These are phyloP conservation scores for Mallateleia sp. DNA, from an alignment of 2,888 invertebrate species.

Conservation along the genomic window DNA sequence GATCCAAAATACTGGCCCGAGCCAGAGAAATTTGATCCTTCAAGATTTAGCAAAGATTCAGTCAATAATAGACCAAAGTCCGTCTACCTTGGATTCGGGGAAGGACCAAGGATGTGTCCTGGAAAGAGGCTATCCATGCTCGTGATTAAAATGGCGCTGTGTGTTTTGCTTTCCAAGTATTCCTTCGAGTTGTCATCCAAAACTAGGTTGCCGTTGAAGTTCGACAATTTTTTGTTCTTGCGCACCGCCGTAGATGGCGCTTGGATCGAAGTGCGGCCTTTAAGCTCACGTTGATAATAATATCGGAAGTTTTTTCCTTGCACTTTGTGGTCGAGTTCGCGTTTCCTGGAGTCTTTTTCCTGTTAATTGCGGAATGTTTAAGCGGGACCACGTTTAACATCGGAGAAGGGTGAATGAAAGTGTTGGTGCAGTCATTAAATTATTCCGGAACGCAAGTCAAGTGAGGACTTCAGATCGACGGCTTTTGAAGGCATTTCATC, in stretches of 20 bases:
- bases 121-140: conserved; percentile 73
- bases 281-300: conserved; percentile 23
- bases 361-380: conserved; percentile 70
- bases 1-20: conserved; percentile 82
- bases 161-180: conserved; percentile 6
- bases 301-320: conserved; percentile 30
- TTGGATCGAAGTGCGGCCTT: conserved; percentile 23
- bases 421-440: conserved; percentile 88
- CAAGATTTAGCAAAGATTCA: conserved; percentile 80
- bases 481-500: conserved; percentile 73
- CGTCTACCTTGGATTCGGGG: conserved; percentile 83
- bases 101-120: conserved; percentile 84
- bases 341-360: conserved; percentile 30
- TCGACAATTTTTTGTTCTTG: conserved; percentile 23
- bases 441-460: conserved; percentile 87
- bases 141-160: not conserved
- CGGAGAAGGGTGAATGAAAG: conserved; percentile 79
- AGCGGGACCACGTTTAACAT: conserved; percentile 58
- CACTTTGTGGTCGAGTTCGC: conserved; percentile 45
- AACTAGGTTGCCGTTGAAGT: conserved; percentile 8
- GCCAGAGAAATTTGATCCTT: conserved; percentile 83
- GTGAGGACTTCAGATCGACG: conserved; percentile 71
- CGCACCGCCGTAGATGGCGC: conserved; percentile 14
- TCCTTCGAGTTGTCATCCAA: conserved; percentile 35
- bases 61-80: conserved; percentile 77